Base-by-base conservation (phyloP, 1,140 invertebrate genomes). In the Cheumatopsyche charites region DNA sequence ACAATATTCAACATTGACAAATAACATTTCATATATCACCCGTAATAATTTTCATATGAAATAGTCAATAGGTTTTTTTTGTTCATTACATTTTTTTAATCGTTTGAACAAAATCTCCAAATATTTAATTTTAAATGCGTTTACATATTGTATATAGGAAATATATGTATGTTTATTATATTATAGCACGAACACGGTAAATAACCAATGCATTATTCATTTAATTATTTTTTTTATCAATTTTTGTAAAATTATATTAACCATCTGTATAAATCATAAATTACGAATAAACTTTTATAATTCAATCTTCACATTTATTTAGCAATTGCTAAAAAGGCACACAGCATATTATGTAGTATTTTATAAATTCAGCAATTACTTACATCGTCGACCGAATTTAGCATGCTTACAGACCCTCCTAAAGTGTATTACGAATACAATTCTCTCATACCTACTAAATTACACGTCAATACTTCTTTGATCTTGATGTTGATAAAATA, bases 21-120 rank as follows among this genome's bases (percentile, higher is more conserved):
- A 76, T 73, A 76, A 76, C 74, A 72, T 73, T 73, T 73, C 72
- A 76, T 76, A 76, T 76, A 76, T 76, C 74, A 76, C 74, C 74
- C 74, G 74, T 76, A 76, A 76, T 69, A 72, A 52, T 68, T 73
- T 73, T 75, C 69, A 75, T 75, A 75, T 75, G 74, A 75, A 75
- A 75, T 75, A 75, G 71, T 75, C 70, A 73, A 75, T 75, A 75
- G 72, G 58, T 61, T 58, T 73, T 49, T 47, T 70, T 67, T 52
- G 47, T 52, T 52, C 47, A 52, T 52, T 52, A 52, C 47, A 52
- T 17, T 52, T n/a, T n/a, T n/a, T 58, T 70, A 70, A 66, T 66
- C 42, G 23, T 45, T n/a, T 45, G 66, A 68, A 68, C 66, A 68
- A 68, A 47, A 68, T 55, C 55, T 63, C 23, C 26, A 43, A 63